phyloP scores from a whole-genome alignment of 2,113 vertebrate genomes.

The Eolophus roseicapilla region DNA sequence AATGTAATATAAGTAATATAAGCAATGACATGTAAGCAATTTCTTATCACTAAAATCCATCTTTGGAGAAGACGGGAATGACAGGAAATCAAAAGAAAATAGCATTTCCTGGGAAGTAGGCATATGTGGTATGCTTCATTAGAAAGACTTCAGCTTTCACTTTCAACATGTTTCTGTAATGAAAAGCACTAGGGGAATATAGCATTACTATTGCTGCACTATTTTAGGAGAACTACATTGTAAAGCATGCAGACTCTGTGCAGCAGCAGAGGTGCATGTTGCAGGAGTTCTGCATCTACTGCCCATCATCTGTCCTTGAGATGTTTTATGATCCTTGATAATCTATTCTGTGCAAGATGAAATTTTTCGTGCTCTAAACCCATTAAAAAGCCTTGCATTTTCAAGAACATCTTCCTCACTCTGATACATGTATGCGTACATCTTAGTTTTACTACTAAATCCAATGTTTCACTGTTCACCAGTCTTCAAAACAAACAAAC shows the following conservation, averaged over 20 bases:
- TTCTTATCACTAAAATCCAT: background rate
- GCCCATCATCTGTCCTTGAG: background rate
- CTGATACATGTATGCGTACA: background rate
- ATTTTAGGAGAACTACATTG: rapidly evolving
- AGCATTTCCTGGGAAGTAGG: background rate
- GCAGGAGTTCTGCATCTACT: background rate
- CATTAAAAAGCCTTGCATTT: background rate
- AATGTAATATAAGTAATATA: background rate
- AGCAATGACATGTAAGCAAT: background rate
- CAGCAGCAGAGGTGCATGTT: background rate
- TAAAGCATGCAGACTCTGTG: background rate
- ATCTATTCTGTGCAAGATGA: background rate
- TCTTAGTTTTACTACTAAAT: background rate
- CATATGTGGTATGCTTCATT: background rate
- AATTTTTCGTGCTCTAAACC: background rate
- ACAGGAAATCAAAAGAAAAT: background rate
- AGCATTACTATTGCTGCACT: background rate
- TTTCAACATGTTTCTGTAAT: background rate
- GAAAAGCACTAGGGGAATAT: background rate
- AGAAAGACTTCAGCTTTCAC: background rate
- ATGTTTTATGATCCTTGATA: background rate
- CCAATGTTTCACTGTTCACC: background rate
- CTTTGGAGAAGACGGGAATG: background rate
- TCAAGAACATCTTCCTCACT: background rate
- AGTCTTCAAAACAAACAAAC: background rate